Evolutionary conservation across 2,888 invertebrate genomes (phyloP), one percentile per base, ranked within the genome.

Genomic region (Netelia virgata): DNA sequence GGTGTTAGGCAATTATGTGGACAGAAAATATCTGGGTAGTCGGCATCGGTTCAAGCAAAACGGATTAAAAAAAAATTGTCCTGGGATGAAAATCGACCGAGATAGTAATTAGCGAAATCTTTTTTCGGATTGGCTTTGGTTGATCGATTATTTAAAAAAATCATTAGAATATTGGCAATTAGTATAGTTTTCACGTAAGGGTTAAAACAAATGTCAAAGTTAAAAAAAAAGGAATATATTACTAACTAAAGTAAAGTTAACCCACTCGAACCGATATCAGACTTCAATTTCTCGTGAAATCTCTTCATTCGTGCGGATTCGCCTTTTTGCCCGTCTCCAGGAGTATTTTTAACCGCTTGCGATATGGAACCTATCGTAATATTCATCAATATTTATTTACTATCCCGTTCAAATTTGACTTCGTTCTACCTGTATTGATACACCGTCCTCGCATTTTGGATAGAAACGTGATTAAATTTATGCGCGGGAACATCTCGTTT

Each of bases 221-320:
- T 18, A n/a, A 36, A 8, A 36, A 36, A 36, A 36, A 18, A 5
- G 9, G 55, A 50, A 36, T 47, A 47, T 55, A 18, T 6, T 55
- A 20, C 10, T 63, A 1, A 63, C 20, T 11, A 69, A 41, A 18
- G 18, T 16, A 23, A 47, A 80, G 43, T 59, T 61, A 10, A 83
- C 83, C 50, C 57, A 86, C 86, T 57, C 53, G 85, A 72, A n/a
- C 18, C 28, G 6, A 41, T 50, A 68, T 78, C 72, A 8, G 59
- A 50, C 50, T 89, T 89, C 1, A 92, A 86, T 87, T 91, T 91
- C 69, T 90, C 87, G 68, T 88, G 92, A 86, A 92, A 92, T 73
- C 87, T 76, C 68, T 91, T 91, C 90, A 92, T 91, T 78, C 91
- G 84, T 41, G 68, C 75, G 1, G 92, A 92, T 79, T 91, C 89